phyloP scores from a whole-genome alignment of 2,113 vertebrate species.

The Leptodactylus fuscus region DNA sequence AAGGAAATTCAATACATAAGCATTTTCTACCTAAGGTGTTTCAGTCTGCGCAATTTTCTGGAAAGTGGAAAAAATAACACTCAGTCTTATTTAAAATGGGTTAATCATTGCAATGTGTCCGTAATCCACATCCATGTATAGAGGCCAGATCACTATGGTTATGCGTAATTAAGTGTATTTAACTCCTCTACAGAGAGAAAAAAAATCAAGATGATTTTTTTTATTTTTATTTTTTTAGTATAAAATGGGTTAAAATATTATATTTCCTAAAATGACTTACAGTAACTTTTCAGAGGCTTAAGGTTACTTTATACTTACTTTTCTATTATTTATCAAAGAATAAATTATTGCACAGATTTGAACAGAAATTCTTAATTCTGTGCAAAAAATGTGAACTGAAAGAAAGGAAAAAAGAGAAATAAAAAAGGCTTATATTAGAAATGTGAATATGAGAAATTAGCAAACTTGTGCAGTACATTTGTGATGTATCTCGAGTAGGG shows the following conservation, averaged over 20 bases:
- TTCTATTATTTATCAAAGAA: slow-evolving; percentile 4
- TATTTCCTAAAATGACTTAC: slow-evolving; percentile 33
- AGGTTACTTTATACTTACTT: neutral
- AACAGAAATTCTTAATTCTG: neutral
- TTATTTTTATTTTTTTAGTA: slow-evolving; percentile 24
- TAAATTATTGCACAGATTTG: slow-evolving; percentile 28
- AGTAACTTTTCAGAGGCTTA: slow-evolving; percentile 21
- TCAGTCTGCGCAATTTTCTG: slow-evolving; percentile 56
- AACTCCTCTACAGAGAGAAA: slow-evolving; percentile 25
- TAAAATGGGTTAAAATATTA: slow-evolving; percentile 48
- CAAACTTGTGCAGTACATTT: no score
- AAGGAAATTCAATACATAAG: slow-evolving; percentile 58
- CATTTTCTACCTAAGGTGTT: slow-evolving; percentile 56
- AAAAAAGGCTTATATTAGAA: no score
- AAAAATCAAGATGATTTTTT: neutral
- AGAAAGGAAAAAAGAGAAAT: no score
- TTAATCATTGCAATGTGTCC: slow-evolving; percentile 57
- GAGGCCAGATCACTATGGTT: slow-evolving; percentile 50
- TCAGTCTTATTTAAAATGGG: slow-evolving; percentile 46
- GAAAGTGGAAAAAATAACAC: slow-evolving; percentile 58
- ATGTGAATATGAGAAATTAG: no score
- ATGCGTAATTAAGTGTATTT: slow-evolving; percentile 52
- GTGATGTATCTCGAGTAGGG: no score
- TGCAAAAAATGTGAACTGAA: neutral
- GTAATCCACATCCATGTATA: slow-evolving; percentile 28